These are phyloP conservation scores for Ceyx melanurus DNA, from an alignment of 2,113 vertebrate genomes.

Conservation along the genomic window DNA sequence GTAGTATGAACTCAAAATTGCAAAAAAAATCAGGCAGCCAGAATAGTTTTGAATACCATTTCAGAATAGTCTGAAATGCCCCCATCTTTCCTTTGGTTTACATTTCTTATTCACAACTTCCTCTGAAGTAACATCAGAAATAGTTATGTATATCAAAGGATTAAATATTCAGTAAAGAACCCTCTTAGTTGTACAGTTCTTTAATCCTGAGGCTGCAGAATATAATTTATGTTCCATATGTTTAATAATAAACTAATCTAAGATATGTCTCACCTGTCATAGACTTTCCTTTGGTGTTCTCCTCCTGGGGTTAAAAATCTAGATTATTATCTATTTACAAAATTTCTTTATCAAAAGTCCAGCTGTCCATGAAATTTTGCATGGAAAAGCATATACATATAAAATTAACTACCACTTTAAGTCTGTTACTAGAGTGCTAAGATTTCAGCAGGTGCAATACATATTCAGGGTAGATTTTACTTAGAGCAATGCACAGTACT, in stretches of 20 bases:
- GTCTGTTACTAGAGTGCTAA: neutral
- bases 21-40: neutral
- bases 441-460: neutral
- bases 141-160: neutral
- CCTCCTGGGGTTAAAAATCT: neutral
- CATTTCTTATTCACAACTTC: neutral
- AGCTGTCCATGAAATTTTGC: neutral
- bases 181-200: neutral
- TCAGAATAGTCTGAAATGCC: neutral
- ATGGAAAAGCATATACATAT: neutral
- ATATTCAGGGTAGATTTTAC: neutral
- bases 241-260: constrained; percentile 3
- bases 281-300: neutral
- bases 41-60: neutral
- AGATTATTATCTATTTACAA: neutral
- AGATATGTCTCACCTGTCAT: neutral
- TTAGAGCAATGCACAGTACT: neutral
- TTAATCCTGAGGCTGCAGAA: neutral
- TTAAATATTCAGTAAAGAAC: neutral
- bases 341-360: neutral
- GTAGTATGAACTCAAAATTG: neutral
- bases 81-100: neutral
- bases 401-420: neutral
- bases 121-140: neutral
- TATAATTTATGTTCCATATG: neutral